Evolutionary conservation across 2,888 invertebrate species (phyloP), one percentile per base, ranked within the genome.

Genomic region (Dasypolia templi): DNA sequence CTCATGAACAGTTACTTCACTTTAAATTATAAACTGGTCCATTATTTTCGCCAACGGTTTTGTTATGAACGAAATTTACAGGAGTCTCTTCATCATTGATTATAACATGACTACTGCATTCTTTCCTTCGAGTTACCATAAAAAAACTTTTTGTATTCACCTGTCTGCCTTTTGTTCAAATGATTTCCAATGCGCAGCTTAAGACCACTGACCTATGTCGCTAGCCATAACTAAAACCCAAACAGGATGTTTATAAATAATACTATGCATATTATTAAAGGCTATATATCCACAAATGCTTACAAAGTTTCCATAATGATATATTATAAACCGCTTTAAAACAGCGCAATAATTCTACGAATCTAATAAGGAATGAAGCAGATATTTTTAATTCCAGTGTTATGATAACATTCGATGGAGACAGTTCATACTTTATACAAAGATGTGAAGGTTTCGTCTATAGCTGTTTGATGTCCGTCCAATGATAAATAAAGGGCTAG

Each of bases 231-330:
- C 76, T 53, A n/a, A 55, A 77, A 64, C 44, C 67, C 32, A 63
- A 81, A 77, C 79, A 72, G 79, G 72, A 81, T 77, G 67, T 68
- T 81, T 61, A 32, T 26, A 67, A 59, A 72, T 58, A 71, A 81
- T 67, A 66, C 58, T 81, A 81, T 62, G 55, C 58, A 71, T 64
- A 66, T 66, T 71, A 66, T 63, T 49, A 59, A 46, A 58, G 42
- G 49, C 26, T 26, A 76, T 67, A 76, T 71, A 46, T 59, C 22
- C 63, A 76, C 76, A 63, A 70, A 79, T 19, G 80, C 64, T 76
- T 55, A 81, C 71, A 71, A 64, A 58, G 77, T 79, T 67, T 80
- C 70, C 62, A 53, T 44, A 49, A 58, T 58, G 56, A 56, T 49
- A 65, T 62, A 58, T 62, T 70, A 42, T 55, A 71, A 71, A 67